Base-by-base conservation (phyloP, 2,888 invertebrate genomes). In the Eubasilissa splendida region DNA sequence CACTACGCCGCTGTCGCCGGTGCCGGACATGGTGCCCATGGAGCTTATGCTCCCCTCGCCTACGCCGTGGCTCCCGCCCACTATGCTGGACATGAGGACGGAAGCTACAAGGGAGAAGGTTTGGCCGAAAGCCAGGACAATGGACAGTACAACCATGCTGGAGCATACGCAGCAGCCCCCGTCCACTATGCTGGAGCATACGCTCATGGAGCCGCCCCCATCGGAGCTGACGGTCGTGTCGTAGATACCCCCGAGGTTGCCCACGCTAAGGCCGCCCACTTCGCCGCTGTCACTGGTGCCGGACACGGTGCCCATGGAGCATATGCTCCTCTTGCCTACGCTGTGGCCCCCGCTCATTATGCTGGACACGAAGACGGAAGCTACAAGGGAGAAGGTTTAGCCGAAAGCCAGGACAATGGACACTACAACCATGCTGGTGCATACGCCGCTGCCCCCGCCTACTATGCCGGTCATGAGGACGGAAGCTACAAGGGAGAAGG, bases 1-100 rank as follows among this genome's bases (percentile, higher is more conserved):
- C 93, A 93, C 87, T 89, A 92, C 81, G 88, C 91, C 74, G 92
- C 92, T 66, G 89, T 92, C 56, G 88, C 89, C 83, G 74, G 70
- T 4, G 83, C 83, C 50, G 77, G 77, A 50, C 58, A 59, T n/a
- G 66, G 56, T 33, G 66, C 53, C 31, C 53, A 56, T n/a, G 54
- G 66, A 33, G 54, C 22, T 12, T 53, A 65, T 22, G 63, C 31
- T 14, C 12, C 78, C n/a, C 59, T 42, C 52, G 75, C 59, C 31
- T 56, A 22, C 22, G 22, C 22, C 22, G 22, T 22, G 22, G 22
- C 22, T 22, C 22, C 22, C 22, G 60, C 75, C 14, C n/a, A 60
- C 12, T 22, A 75, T 14, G 75, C 60, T 31, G 42, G 42, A 42
- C 42, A 5, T 2, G 50, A 75, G 12, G 75, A 76, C 59, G 80